Evolutionary conservation across 2,113 vertebrate species (phyloP).

Genomic region (Osmerus eperlanus): DNA sequence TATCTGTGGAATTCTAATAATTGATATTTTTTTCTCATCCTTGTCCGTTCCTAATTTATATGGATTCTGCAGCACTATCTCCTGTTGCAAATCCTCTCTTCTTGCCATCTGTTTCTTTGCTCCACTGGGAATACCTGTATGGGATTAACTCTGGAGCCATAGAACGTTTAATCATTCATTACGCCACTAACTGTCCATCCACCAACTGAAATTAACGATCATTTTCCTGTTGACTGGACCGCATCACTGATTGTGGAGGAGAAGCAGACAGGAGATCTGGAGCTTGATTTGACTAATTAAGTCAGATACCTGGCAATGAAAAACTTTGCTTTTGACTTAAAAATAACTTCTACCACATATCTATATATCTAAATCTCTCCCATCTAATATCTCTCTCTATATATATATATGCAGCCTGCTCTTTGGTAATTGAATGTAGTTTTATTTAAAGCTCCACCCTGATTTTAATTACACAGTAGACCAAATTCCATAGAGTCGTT

Average conservation of each 20-base stretch:
- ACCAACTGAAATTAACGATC: constrained; percentile 64
- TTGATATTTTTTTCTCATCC: constrained; percentile 37
- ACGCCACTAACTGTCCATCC: constrained; percentile 66
- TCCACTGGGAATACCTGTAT: constrained; percentile 69
- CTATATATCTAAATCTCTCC: neutral
- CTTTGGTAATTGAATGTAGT: constrained; percentile 30
- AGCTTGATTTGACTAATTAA: constrained; percentile 33
- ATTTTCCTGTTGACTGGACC: constrained; percentile 76
- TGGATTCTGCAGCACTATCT: constrained; percentile 35
- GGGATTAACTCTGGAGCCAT: constrained; percentile 64
- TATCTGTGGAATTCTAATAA: constrained; percentile 47
- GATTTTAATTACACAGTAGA: constrained; percentile 56
- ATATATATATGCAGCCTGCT: too few species aligned
- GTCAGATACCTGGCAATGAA: constrained; percentile 29
- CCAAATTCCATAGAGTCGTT: constrained; percentile 39
- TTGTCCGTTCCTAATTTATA: constrained; percentile 40
- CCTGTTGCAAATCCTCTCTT: constrained; percentile 40
- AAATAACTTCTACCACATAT: neutral
- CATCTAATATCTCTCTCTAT: neutral
- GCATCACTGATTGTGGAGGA: constrained; percentile 37
- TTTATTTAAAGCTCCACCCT: constrained; percentile 38
- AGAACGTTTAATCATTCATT: constrained; percentile 71
- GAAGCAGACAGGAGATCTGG: constrained; percentile 41
- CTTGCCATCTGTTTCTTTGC: constrained; percentile 62
- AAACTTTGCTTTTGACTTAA: neutral